Conservation (phyloP, 2,797 vertebrate species). For the Gymnocypris eckloni region DNA sequence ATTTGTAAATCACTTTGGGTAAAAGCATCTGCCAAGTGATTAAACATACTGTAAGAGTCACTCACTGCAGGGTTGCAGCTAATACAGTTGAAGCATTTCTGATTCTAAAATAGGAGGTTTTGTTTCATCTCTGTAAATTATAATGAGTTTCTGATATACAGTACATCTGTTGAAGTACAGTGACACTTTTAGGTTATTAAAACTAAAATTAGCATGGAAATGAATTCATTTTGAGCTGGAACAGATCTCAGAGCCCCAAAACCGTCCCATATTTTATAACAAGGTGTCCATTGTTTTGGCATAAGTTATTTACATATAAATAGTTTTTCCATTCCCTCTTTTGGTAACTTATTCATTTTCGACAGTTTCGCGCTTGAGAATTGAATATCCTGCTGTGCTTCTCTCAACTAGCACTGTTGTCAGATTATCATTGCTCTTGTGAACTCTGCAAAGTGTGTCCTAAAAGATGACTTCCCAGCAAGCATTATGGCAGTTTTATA, state of each 20-base stretch:
- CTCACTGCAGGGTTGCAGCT: not conserved
- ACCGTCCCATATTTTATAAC: not conserved
- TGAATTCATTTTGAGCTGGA: too few species aligned
- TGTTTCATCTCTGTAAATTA: not conserved
- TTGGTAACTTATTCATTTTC: constrained; percentile 20
- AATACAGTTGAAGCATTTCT: not conserved
- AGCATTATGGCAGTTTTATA: not conserved
- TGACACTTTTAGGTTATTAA: not conserved
- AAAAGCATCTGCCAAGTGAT: constrained; percentile 4
- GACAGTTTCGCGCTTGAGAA: constrained; percentile 23
- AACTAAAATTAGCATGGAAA: not conserved
- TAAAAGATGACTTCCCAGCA: constrained; percentile 15
- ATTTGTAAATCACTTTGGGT: constrained; percentile 9
- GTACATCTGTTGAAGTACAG: not conserved
- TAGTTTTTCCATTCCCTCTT: constrained; percentile 20
- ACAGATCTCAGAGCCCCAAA: not conserved
- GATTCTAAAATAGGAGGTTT: not conserved
- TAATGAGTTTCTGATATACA: not conserved
- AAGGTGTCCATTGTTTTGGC: not conserved
- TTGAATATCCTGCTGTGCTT: constrained; percentile 33
- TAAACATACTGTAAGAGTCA: not conserved
- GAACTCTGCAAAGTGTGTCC: constrained; percentile 25
- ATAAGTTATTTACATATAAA: constrained; percentile 57
- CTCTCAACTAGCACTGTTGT: constrained; percentile 4
- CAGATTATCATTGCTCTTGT: constrained; percentile 22